These are phyloP conservation scores for Leptopilina drosophilae DNA, from an alignment of 2,888 invertebrate genomes.

Conservation along the genomic window DNA sequence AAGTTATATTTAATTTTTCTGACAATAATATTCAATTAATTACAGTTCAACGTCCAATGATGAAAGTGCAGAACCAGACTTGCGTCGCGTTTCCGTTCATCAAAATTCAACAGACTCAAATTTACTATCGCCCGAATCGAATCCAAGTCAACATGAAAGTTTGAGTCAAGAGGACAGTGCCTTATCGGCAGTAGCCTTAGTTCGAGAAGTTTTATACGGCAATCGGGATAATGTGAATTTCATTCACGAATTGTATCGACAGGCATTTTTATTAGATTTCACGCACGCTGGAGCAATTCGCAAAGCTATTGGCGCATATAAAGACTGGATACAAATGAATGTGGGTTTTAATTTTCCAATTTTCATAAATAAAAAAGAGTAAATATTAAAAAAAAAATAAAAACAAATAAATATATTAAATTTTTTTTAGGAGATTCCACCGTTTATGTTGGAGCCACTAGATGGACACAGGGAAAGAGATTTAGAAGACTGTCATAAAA, in stretches of 20 bases:
- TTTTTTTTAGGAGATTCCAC: slow-evolving; percentile 83
- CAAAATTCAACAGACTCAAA: slow-evolving; percentile 71
- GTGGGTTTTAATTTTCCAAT: slow-evolving; percentile 74
- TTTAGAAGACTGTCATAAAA: slow-evolving; percentile 68
- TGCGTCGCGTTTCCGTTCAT: slow-evolving; percentile 76
- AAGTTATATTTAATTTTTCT: background rate
- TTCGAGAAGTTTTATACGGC: slow-evolving; percentile 91
- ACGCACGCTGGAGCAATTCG: slow-evolving; percentile 91
- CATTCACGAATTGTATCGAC: slow-evolving; percentile 94
- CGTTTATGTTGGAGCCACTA: slow-evolving; percentile 86
- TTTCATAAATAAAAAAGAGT: background rate
- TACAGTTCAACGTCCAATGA: slow-evolving; percentile 75
- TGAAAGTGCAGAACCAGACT: slow-evolving; percentile 74
- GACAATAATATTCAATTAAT: slow-evolving; percentile 33
- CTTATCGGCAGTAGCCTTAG: slow-evolving; percentile 82
- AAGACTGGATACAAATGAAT: slow-evolving; percentile 96
- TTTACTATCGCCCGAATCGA: slow-evolving; percentile 68
- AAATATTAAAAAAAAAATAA: slow-evolving; percentile 3
- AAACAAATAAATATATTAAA: background rate
- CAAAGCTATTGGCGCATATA: slow-evolving; percentile 93
- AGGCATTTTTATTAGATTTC: slow-evolving; percentile 94
- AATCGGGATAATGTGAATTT: slow-evolving; percentile 95
- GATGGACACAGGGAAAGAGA: slow-evolving; percentile 77
- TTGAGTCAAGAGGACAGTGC: slow-evolving; percentile 71
- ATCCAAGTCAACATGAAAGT: slow-evolving; percentile 63